Evolutionary conservation across 2,797 vertebrate genomes (phyloP), one percentile per base, ranked within the genome.

Genomic region (Holocentrus rufus): DNA sequence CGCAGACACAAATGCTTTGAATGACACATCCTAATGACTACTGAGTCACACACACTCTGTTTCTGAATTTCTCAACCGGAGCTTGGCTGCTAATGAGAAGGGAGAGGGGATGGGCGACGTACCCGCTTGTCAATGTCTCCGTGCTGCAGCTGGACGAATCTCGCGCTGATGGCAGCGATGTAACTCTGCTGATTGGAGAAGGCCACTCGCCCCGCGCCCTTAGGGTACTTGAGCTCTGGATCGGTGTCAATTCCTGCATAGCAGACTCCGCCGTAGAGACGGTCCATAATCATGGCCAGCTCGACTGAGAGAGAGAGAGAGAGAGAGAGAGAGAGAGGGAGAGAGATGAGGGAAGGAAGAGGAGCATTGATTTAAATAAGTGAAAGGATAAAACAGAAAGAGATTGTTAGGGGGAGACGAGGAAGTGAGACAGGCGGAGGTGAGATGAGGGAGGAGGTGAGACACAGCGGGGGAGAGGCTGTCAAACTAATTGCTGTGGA

Each of bases 161-260:
- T 93, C 72, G 97, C 97, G 15, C 97, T 98, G 90, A 99, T 99
- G 93, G 97, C 97, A 60, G 97, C 97, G 69, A 99, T 99, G 70
- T 99, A 99, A 85, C 97, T 99, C 94, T 99, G 97, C 76, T 99
- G 97, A 94, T 98, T 99, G 90, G 97, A 99, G 91, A 99, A 99
- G 87, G 97, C 97, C 84, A 99, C 97, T 71, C 97, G 95, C 7
- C 97, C 97, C 36, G 97, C 97, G 83, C 97, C 97, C 91, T 99
- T 99, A 6, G 97, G 97, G 81, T 99, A 99, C 92, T 99, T 98
- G 47, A 99, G 94, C 91, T 99, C 97, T 5, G 97, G 97, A 87
- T 99, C 97, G 0, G 97, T 99, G 86, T 99, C 97, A 36, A 99
- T 99, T 79, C 97, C 97, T 5, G 97, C 97, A 0, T 99, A 99